A percentile compares a stretch with the other conserved stretches of the same genome.
These are phyloP conservation scores for Grallaria varia DNA, from an alignment of 2,113 vertebrate genomes.

Conservation along the genomic window DNA sequence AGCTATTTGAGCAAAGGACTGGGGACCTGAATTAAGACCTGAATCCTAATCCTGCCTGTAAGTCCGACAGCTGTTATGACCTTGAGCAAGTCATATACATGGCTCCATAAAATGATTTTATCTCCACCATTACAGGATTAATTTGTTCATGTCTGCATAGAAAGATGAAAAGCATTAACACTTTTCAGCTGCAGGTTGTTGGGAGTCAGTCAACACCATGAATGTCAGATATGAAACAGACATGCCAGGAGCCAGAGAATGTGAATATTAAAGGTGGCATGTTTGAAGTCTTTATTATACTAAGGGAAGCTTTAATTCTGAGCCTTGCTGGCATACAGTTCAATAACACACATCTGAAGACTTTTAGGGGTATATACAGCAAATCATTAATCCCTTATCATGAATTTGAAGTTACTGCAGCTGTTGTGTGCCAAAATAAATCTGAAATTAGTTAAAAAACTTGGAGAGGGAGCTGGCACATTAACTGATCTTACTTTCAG, in stretches of 20 bases:
- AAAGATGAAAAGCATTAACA: constrained; percentile 2
- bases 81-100: not conserved
- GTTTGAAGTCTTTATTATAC: not conserved
- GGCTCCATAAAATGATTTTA: not conserved
- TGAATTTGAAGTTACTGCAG: not conserved
- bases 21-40: not conserved
- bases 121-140: not conserved
- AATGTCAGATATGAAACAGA: not conserved
- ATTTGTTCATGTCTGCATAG: not conserved
- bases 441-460: not conserved
- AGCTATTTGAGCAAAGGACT: not conserved
- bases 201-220: not conserved
- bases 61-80: not conserved
- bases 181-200: not conserved
- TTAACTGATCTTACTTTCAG: not conserved
- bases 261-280: not conserved
- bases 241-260: not conserved
- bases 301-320: not conserved
- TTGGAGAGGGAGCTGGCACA: not conserved
- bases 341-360: not conserved
- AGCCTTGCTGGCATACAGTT: not conserved
- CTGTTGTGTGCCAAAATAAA: not conserved
- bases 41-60: not conserved
- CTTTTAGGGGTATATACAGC: not conserved
- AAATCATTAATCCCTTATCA: not conserved